Evolutionary conservation across 2,888 invertebrate species (phyloP).

Genomic region (Camponotus fellah): DNA sequence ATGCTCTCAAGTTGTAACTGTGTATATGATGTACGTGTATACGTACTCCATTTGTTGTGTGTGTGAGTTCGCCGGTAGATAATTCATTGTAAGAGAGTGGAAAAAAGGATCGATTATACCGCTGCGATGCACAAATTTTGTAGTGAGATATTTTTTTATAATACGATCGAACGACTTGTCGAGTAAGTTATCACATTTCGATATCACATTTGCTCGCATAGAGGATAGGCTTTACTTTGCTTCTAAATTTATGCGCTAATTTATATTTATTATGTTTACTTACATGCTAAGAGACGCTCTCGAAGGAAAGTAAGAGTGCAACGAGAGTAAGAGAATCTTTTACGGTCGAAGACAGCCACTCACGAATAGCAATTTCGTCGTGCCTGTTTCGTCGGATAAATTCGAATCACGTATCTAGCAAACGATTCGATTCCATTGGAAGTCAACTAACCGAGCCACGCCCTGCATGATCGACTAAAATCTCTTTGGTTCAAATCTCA

Average conservation of each 20-base stretch:
- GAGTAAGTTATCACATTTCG: constrained; percentile 10
- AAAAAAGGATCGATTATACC: constrained; percentile 16
- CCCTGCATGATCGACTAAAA: constrained; percentile 28
- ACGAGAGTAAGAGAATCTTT: not conserved
- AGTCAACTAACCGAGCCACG: constrained; percentile 41
- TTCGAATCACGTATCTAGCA: constrained; percentile 35
- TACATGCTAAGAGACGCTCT: not conserved
- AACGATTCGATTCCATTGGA: constrained; percentile 33
- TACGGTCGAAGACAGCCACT: not conserved
- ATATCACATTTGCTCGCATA: not conserved
- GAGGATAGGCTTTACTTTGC: constrained; percentile 20
- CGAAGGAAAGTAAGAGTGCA: constrained; percentile 5
- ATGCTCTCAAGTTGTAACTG: constrained; percentile 64
- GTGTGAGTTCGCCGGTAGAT: not conserved
- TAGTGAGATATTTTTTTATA: constrained; percentile 25
- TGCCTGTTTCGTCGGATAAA: constrained; percentile 18
- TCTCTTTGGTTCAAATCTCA: constrained; percentile 11
- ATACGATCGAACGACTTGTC: not conserved
- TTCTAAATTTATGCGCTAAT: not conserved
- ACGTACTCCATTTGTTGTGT: constrained; percentile 9
- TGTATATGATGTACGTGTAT: not conserved
- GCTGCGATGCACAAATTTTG: not conserved
- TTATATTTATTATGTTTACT: not conserved
- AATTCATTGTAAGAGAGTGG: not conserved
- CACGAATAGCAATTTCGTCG: constrained; percentile 4